These are phyloP conservation scores for Regulus satrapa DNA, from an alignment of 2,113 vertebrate species.

Conservation along the genomic window DNA sequence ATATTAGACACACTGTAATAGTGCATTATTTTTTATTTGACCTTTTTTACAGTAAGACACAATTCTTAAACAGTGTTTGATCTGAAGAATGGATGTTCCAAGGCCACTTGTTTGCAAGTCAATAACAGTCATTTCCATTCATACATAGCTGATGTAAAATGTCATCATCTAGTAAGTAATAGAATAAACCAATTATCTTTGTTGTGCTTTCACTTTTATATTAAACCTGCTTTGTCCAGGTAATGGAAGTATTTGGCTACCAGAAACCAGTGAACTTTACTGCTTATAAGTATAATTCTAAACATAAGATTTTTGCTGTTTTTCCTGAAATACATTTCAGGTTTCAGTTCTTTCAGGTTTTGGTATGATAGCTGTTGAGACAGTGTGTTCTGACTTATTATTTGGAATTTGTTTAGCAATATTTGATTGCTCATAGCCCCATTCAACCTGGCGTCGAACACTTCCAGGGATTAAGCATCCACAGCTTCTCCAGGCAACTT, in stretches of 20 bases:
- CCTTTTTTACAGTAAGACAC: not conserved
- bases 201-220: not conserved
- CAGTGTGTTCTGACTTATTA: not conserved
- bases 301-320: not conserved
- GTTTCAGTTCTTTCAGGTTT: not conserved
- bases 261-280: not conserved
- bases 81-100: not conserved
- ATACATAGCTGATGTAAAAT: not conserved
- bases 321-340: not conserved
- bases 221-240: not conserved
- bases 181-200: not conserved
- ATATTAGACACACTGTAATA: not conserved
- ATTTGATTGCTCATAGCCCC: too few relatives aligned
- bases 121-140: not conserved
- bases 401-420: too few relatives aligned
- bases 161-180: not conserved
- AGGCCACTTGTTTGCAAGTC: not conserved
- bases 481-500: not conserved
- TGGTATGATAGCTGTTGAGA: not conserved
- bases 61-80: not conserved
- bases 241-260: not conserved
- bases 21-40: not conserved
- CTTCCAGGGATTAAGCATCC: not conserved
- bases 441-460: rapidly evolving
- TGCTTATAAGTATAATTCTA: not conserved